Base-by-base conservation (phyloP, 1,140 invertebrate genomes). In the Lordiphosa stackelbergi region DNA sequence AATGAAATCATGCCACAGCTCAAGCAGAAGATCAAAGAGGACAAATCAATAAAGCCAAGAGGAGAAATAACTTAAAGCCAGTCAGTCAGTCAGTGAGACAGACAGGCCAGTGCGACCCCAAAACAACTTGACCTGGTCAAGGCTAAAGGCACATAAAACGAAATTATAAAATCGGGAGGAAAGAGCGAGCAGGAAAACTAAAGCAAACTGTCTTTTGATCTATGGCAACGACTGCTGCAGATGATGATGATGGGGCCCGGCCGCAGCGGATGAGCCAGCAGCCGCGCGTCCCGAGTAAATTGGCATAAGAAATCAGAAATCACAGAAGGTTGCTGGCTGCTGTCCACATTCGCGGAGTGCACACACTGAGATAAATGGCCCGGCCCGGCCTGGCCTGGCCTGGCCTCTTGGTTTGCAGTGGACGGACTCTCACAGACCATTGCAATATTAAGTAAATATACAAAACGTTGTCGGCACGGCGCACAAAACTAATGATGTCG, bases 161-260 rank as follows among this genome's bases (percentile, higher is more conserved):
- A 83, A 83, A 83, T 84, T 77, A 81, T 77, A 83, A 64, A 84
- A 64, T 52, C 48, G 41, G 42, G 22, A 11, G 31, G 56, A 37
- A 28, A 37, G 47, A 24, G 5, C 24, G 22, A n/a, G 53, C 37
- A 38, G 35, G 54, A 74, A 74, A 75, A 79, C 75, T 79, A 81
- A 83, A 81, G 77, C 77, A 81, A 83, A 81, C 77, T 81, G 71
- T 85, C 79, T 85, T 85, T 85, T 85, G 79, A 85, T 85, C 79
- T 72, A 85, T 81, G 58, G 73, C 69, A 49, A 45, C 34, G 42
- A 46, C 72, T 58, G 46, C 28, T 48, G 53, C 36, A 47, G 51
- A 36, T 22, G 51, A 53, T 62, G 68, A 51, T 65, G 52, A 68
- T 57, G 59, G 43, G 35, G 66, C 38, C 51, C 53, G 24, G 45